Percentiles rank a stretch among this genome's conserved stretches.
phyloP scores from a whole-genome alignment of 2,888 invertebrate genomes.

The Scrobipalpa atriplicella region DNA sequence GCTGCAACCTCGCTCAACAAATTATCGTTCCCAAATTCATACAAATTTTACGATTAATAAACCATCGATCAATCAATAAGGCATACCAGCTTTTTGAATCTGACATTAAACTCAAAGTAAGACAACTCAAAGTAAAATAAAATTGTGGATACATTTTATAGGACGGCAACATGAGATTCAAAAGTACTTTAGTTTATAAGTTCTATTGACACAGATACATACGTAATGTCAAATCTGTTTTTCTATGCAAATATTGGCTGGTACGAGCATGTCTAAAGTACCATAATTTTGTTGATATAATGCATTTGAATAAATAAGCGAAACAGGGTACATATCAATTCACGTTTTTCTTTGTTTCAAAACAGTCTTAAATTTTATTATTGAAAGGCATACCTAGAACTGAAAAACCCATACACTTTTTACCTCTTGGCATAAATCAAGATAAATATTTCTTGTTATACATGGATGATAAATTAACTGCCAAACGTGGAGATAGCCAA shows the following conservation, averaged over 20 bases:
- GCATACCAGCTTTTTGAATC: too few relatives aligned
- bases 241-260: constrained; percentile 4
- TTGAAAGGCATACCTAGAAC: too few relatives aligned
- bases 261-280: neutral
- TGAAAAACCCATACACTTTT: too few relatives aligned
- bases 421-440: neutral
- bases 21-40: too few relatives aligned
- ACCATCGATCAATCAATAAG: constrained; percentile 21
- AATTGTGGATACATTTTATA: too few relatives aligned
- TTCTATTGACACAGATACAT: constrained; percentile 14
- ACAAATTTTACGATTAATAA: constrained; percentile 7
- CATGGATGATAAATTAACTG: constrained; percentile 16
- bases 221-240: constrained; percentile 2
- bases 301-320: neutral
- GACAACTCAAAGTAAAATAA: too few relatives aligned
- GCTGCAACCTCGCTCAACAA: too few relatives aligned
- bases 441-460: neutral
- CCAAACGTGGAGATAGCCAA: constrained; percentile 1
- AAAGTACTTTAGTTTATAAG: neutral
- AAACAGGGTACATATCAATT: neutral
- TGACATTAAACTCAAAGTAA: too few relatives aligned
- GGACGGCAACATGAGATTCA: neutral
- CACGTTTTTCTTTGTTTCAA: too few relatives aligned
- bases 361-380: too few relatives aligned
- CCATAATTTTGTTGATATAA: neutral